Base-by-base conservation (phyloP, 2,797 vertebrate genomes). In the Pogoniulus pusillus region DNA sequence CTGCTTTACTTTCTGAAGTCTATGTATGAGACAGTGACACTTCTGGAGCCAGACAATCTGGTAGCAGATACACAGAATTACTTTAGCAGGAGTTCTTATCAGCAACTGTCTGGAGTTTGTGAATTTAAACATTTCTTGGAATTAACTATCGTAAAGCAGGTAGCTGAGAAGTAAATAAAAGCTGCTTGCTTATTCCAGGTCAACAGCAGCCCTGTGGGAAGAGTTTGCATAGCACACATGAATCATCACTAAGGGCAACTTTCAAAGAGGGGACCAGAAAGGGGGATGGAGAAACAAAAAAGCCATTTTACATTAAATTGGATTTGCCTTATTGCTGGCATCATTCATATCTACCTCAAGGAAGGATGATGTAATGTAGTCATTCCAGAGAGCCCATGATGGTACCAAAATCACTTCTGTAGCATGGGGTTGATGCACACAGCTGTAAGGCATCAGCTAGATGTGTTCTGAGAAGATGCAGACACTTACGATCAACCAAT, bases 61-160 rank as follows among this genome's bases (percentile, higher is more conserved):
- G 71, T 71, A 91, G 60, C 29, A 84, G 68, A 84, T 51, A 30
- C 49, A 68, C 60, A 39, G 49, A 88, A 82, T 51, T 69, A 68
- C 60, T 93, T 91, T 76, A 91, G 86, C 81, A 58, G 51, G 19
- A 85, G n/a, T 10, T 66, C 64, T 85, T 89, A 85, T 82, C 76
- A 76, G 80, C 59, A 86, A 35, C 19, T 24, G 49, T 65, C 76
- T 85, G n/a, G 32, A 95, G 71, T 71, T 66, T 6, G 10, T 57
- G 35, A 85, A 70, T 73, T 86, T 51, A 66, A 19, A 54, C 2
- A 16, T 63, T 85, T 85, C 91, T 90, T 66, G 66, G 32, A 87
- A 91, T 76, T 85, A 91, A 43, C 47, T 76, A 10, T 41, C 49
- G 37, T 51, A 76, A 73, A 78, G 78, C 74, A 94, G 82, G 66